These are phyloP conservation scores for Ciconia maguari DNA, from an alignment of 2,113 vertebrate genomes.

Conservation along the genomic window DNA sequence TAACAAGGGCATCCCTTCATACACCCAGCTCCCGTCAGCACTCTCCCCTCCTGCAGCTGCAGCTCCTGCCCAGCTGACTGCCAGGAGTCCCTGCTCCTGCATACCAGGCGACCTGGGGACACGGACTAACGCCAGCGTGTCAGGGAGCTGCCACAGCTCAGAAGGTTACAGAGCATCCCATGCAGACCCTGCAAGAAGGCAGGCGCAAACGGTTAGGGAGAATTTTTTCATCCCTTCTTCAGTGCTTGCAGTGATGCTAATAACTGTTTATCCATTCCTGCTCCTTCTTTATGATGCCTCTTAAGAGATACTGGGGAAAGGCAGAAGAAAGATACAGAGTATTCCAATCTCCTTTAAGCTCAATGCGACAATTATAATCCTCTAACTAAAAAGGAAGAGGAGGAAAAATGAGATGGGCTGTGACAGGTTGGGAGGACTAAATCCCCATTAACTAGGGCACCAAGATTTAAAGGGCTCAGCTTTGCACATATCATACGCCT, in stretches of 20 bases:
- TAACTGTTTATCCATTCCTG: background rate
- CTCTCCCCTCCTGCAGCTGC: background rate
- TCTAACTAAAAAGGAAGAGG: slow-evolving; percentile 13
- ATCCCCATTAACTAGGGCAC: slow-evolving; percentile 42
- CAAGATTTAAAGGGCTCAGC: slow-evolving; percentile 40
- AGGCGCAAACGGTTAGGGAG: background rate
- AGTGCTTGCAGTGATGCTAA: background rate
- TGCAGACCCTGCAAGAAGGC: background rate
- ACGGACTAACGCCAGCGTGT: background rate
- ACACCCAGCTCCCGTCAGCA: background rate
- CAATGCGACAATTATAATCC: slow-evolving; percentile 21
- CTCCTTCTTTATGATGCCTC: background rate
- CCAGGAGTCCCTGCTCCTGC: background rate
- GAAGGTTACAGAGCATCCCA: background rate
- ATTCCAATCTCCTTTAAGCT: slow-evolving; percentile 31
- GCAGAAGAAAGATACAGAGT: slow-evolving; percentile 2
- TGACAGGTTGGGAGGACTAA: slow-evolving; percentile 46
- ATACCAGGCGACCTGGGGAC: background rate
- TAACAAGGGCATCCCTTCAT: background rate
- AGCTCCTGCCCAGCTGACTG: background rate
- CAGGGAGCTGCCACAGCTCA: background rate
- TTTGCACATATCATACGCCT: background rate
- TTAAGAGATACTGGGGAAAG: background rate
- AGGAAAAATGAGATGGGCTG: slow-evolving; percentile 25
- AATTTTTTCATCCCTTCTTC: background rate